phyloP scores from a whole-genome alignment of 2,888 invertebrate species.

The Choristoneura rosaceana region DNA sequence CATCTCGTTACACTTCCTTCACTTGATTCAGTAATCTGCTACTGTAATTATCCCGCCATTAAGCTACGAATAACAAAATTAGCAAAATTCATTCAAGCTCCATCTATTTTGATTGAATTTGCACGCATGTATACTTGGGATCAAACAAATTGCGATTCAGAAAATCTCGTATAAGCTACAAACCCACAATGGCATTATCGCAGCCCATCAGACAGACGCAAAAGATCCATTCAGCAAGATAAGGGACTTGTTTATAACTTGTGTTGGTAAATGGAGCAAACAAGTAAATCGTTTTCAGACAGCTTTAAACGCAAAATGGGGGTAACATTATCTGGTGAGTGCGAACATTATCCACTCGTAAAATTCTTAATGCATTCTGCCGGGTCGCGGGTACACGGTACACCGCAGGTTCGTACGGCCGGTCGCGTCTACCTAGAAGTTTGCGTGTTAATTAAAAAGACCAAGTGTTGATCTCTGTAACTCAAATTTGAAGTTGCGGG shows the following conservation, averaged over 20 bases:
- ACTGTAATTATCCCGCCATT: constrained; percentile 24
- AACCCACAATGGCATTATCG: constrained; percentile 35
- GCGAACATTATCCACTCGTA: constrained; percentile 53
- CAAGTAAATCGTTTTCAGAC: constrained; percentile 44
- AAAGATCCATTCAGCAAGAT: constrained; percentile 26
- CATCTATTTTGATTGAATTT: constrained; percentile 12
- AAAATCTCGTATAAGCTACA: constrained; percentile 18
- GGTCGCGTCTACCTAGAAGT: constrained; percentile 6
- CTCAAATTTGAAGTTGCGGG: constrained; percentile 10
- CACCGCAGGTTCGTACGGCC: constrained; percentile 1
- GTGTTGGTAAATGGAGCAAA: constrained; percentile 48
- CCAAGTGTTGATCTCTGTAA: constrained; percentile 14
- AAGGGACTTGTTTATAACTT: constrained; percentile 46
- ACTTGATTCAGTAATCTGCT: neutral
- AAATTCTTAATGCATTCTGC: constrained; percentile 50
- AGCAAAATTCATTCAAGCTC: constrained; percentile 7
- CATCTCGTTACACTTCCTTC: constrained; percentile 15
- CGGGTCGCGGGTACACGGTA: constrained; percentile 10
- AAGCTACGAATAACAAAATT: constrained; percentile 11
- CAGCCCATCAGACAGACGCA: constrained; percentile 15
- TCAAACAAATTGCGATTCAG: constrained; percentile 34
- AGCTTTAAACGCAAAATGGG: constrained; percentile 26
- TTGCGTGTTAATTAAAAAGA: constrained; percentile 24
- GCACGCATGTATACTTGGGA: constrained; percentile 16
- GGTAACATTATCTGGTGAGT: constrained; percentile 55